phyloP scores from a whole-genome alignment of 2,888 invertebrate genomes.

The Amphipoea oculea region DNA sequence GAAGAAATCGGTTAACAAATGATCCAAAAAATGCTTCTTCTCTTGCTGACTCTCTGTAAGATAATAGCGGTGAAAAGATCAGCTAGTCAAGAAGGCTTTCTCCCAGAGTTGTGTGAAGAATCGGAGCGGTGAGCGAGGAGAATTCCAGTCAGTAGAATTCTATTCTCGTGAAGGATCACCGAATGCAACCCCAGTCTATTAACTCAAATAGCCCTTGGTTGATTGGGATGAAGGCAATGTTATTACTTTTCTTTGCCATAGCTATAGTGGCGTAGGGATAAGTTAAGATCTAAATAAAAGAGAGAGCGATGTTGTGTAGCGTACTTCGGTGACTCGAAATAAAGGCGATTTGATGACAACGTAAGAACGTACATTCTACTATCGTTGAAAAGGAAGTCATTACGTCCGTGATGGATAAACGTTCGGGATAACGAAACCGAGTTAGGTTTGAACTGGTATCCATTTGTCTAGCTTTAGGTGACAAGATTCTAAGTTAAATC shows the following conservation, averaged over 20 bases:
- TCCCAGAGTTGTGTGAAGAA: neutral
- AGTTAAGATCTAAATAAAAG: neutral
- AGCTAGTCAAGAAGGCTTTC: neutral
- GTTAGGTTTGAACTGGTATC: neutral
- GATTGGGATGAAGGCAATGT: neutral
- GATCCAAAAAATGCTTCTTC: neutral
- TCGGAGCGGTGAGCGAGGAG: neutral
- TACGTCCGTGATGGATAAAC: slow-evolving; percentile 2
- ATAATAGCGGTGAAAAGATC: neutral
- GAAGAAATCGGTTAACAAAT: neutral
- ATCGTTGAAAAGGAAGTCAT: slow-evolving; percentile 27
- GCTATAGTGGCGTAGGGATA: neutral
- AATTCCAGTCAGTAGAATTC: neutral
- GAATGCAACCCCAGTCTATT: neutral
- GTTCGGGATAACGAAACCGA: slow-evolving; percentile 6
- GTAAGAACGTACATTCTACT: slow-evolving; percentile 9
- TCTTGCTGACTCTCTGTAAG: neutral
- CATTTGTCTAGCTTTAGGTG: neutral
- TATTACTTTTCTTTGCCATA: neutral
- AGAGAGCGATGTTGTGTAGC: slow-evolving; percentile 23
- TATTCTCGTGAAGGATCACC: neutral
- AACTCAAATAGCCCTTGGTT: neutral
- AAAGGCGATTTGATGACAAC: neutral
- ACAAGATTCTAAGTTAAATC: neutral
- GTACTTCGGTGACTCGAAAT: neutral